These are phyloP conservation scores for Plutella xylostella DNA, from an alignment of 2,888 invertebrate species.

Conservation along the genomic window DNA sequence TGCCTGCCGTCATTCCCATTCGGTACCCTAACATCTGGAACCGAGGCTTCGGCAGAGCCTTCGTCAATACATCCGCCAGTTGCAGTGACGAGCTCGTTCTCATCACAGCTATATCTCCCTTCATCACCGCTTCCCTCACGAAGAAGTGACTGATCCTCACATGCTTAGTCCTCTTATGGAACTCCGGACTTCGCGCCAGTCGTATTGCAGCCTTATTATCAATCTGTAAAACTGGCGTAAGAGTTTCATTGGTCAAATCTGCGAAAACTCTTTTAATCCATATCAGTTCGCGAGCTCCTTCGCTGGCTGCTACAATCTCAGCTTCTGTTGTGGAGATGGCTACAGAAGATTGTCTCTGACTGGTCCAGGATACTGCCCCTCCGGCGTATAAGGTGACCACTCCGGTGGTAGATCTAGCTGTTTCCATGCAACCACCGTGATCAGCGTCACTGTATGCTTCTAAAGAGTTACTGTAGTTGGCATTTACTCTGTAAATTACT, in stretches of 20 bases:
- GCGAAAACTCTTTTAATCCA: slow-evolving; percentile 21
- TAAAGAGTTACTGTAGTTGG: neutral
- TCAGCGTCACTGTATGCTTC: slow-evolving; percentile 13
- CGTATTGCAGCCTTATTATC: slow-evolving; percentile 21
- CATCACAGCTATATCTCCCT: neutral
- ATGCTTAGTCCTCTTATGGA: slow-evolving; percentile 22
- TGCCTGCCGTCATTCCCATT: neutral
- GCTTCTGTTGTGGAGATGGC: slow-evolving; percentile 27
- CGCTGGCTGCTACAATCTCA: slow-evolving; percentile 26
- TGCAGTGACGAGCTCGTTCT: slow-evolving; percentile 1
- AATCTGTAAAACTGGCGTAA: slow-evolving; percentile 17
- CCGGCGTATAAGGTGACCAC: slow-evolving; percentile 17
- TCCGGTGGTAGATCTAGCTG: slow-evolving; percentile 12
- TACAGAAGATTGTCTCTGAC: slow-evolving; percentile 24
- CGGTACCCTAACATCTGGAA: neutral
- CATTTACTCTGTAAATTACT: neutral
- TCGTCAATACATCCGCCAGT: slow-evolving; percentile 13
- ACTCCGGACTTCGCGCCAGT: slow-evolving; percentile 21
- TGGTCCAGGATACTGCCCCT: slow-evolving; percentile 25
- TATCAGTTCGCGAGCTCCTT: slow-evolving; percentile 22
- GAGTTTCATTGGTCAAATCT: too few species aligned
- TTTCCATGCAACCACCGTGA: slow-evolving; percentile 8
- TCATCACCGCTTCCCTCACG: slow-evolving; percentile 1
- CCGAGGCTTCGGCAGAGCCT: slow-evolving; percentile 6
- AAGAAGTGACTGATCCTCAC: slow-evolving; percentile 14